Evolutionary conservation across 2,113 vertebrate genomes (phyloP).

Genomic region (Marmota monax): DNA sequence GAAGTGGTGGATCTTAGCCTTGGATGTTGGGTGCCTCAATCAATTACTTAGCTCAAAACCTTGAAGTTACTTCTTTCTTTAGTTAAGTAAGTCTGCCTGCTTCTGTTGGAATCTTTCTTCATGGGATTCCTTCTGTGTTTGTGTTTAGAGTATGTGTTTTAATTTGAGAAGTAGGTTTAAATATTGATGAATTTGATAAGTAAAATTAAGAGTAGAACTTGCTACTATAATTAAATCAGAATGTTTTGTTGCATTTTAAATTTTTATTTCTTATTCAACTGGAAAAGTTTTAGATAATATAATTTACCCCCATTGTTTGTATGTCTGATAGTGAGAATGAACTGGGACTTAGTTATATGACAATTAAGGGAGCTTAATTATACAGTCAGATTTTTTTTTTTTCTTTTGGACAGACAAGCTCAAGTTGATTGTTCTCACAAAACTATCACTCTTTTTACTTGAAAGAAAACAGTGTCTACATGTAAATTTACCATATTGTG

Average conservation of each 20-base stretch:
- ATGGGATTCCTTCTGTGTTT: not conserved
- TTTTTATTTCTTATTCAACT: not conserved
- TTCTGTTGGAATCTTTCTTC: not conserved
- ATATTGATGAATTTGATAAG: not conserved
- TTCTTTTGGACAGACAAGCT: not conserved
- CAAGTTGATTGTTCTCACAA: not conserved
- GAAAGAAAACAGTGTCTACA: not conserved
- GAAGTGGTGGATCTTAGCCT: not conserved
- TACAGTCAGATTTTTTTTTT: not conserved
- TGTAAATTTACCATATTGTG: not conserved
- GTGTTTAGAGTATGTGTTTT: not conserved
- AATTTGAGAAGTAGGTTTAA: conserved; percentile 2
- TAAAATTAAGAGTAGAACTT: not conserved
- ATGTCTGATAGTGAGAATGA: not conserved
- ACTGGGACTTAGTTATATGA: not conserved
- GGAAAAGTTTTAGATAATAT: not conserved
- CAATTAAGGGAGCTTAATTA: not conserved
- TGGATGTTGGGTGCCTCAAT: not conserved
- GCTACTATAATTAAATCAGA: not conserved
- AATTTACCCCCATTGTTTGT: not conserved
- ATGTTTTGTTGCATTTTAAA: not conserved
- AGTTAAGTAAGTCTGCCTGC: not conserved
- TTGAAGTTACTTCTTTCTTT: not conserved
- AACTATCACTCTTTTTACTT: not conserved
- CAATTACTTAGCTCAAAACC: not conserved